Conservation (phyloP, 1,140 invertebrate genomes). For the Solenopsis fugax region DNA sequence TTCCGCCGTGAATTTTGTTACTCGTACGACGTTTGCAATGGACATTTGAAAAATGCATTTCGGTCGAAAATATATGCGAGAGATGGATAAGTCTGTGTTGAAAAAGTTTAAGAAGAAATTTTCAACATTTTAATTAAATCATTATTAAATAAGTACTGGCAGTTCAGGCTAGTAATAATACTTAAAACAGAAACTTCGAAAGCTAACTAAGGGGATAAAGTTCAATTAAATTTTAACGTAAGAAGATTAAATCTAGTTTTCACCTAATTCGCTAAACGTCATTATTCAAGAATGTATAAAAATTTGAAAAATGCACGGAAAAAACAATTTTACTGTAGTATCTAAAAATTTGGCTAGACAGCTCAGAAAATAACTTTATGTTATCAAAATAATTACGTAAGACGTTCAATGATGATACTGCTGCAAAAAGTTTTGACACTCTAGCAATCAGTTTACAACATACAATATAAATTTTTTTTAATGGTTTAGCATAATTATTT, state of each 20-base stretch:
- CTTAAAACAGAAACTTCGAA: not conserved
- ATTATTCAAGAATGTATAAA: conserved; percentile 14
- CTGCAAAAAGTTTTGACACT: too few relatives aligned
- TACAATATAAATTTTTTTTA: too few relatives aligned
- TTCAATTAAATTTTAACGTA: conserved; percentile 26
- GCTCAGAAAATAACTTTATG: too few relatives aligned
- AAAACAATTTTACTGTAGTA: too few relatives aligned
- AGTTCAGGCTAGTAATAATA: not conserved
- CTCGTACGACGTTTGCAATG: not conserved
- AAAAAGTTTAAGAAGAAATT: not conserved
- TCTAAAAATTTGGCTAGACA: too few relatives aligned
- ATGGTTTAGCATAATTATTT: too few relatives aligned
- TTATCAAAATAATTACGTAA: too few relatives aligned
- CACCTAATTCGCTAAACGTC: not conserved
- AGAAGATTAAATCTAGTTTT: not conserved
- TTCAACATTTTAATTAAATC: conserved; percentile 9
- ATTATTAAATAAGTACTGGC: not conserved
- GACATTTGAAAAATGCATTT: not conserved
- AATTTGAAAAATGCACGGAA: not conserved
- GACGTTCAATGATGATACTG: too few relatives aligned
- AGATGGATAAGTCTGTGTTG: not conserved
- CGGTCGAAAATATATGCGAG: not conserved
- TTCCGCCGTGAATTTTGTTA: conserved; percentile 11
- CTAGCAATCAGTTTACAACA: too few relatives aligned
- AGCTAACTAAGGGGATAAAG: not conserved